These are phyloP conservation scores for Halocaridina rubra DNA, from an alignment of 2,888 invertebrate genomes.

Conservation along the genomic window DNA sequence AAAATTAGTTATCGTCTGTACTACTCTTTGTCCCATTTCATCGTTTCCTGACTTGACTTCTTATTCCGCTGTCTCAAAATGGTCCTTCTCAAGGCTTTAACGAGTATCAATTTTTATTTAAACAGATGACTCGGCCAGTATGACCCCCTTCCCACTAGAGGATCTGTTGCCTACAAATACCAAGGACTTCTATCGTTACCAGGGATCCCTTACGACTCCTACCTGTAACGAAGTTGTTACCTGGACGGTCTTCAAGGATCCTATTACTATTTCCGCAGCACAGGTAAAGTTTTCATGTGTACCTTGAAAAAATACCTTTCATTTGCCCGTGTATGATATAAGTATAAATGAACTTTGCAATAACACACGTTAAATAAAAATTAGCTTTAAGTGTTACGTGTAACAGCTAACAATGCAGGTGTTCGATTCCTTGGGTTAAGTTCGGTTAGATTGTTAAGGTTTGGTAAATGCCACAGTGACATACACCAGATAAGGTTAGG, in stretches of 20 bases:
- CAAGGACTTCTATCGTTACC: background rate
- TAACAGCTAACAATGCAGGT: too few relatives aligned
- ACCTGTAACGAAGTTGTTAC: conserved; percentile 9
- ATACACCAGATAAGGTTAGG: too few relatives aligned
- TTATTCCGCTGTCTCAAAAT: background rate
- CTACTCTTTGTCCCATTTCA: too few relatives aligned
- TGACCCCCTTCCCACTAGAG: background rate
- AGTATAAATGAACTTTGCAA: too few relatives aligned
- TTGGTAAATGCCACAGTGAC: too few relatives aligned
- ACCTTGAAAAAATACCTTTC: too few relatives aligned
- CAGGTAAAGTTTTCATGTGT: conserved; percentile 1
- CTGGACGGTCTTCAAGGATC: conserved; percentile 20
- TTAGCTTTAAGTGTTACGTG: too few relatives aligned
- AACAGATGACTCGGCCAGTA: background rate
- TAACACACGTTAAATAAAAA: too few relatives aligned
- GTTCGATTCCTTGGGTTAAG: too few relatives aligned
- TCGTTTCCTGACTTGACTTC: background rate
- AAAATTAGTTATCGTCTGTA: too few relatives aligned
- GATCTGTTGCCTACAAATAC: background rate
- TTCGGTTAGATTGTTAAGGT: too few relatives aligned
- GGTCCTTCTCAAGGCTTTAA: background rate
- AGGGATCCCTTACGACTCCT: conserved; percentile 27
- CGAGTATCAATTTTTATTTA: background rate
- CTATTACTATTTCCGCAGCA: background rate
- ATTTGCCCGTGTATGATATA: too few relatives aligned